Evolutionary conservation across 2,888 invertebrate genomes (phyloP).

Genomic region (Leptinotarsa haldemani): DNA sequence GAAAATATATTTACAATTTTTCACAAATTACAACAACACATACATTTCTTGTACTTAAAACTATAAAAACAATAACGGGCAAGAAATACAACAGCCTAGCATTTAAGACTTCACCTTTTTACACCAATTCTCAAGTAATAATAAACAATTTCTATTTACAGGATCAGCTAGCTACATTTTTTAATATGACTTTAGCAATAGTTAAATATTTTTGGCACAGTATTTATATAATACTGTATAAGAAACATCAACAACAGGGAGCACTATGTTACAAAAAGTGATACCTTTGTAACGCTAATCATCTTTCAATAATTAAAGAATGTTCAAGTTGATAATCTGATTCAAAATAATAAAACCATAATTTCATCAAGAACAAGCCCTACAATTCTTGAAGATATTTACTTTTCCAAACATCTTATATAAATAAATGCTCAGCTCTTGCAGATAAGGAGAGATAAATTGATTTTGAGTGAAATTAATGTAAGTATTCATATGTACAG

Average conservation of each 20-base stretch:
- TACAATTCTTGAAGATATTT: neutral
- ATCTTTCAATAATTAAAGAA: neutral
- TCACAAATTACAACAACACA: constrained; percentile 66
- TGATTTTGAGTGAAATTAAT: constrained; percentile 50
- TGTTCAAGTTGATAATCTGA: neutral
- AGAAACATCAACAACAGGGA: constrained; percentile 20
- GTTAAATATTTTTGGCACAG: constrained; percentile 60
- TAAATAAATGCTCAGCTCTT: constrained; percentile 36
- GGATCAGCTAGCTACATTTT: constrained; percentile 42
- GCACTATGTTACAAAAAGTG: neutral
- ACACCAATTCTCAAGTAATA: constrained; percentile 59
- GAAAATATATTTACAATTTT: constrained; percentile 66
- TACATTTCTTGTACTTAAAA: constrained; percentile 65
- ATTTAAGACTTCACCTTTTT: constrained; percentile 54
- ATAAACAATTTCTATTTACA: constrained; percentile 57
- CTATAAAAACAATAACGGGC: constrained; percentile 67
- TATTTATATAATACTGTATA: constrained; percentile 58
- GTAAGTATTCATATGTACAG: constrained; percentile 51
- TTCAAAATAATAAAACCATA: neutral
- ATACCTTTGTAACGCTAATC: neutral
- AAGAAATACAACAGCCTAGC: constrained; percentile 66
- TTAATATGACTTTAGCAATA: constrained; percentile 31
- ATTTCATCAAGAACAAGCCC: neutral
- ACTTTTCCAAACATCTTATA: neutral
- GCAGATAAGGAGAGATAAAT: constrained; percentile 37